Base-by-base conservation (phyloP, 2,113 vertebrate species). In the Halcyon senegalensis region DNA sequence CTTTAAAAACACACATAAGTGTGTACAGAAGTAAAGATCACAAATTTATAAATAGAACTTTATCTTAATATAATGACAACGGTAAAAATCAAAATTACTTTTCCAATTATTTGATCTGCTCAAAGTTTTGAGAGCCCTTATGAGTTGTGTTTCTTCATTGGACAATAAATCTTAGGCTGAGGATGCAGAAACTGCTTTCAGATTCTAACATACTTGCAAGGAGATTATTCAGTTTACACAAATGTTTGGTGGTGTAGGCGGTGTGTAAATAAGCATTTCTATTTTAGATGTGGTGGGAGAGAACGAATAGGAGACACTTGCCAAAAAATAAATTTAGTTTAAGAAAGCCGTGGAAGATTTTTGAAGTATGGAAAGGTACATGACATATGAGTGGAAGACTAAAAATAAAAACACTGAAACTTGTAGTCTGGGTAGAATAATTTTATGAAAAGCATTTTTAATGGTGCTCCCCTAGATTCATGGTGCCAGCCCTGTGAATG, bases 351-450 rank as follows among this genome's bases (percentile, higher is more conserved):
- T 28, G 39, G 28, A 85, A 72, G 13, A 37, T 25, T 66, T 74
- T 11, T 51, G 11, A 76, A 37, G 37, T 76, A 51, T 0, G 3
- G n/a, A 69, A 72, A 66, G 13, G 3, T 1, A 53, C 8, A 0
- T 39, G 2, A 53, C 8, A 0, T 39, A 60, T 51, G 11, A 83
- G 7, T 50, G 16, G 18, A 84, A 41, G 5, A 25, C 51, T 37
- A 58, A 74, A 75, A 85, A 53, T 21, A 25, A 67, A 53, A 39
- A 2, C 4, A 62, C 11, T 1, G 3, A 9, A 63, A 63, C 9
- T 67, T 28, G 4, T 53, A 24, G 8, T 44, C 23, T 63, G 28
- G 6, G 1, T 72, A 17, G 27, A 75, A 37, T 23, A 62, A 21
- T 53, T 84, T 21, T 19, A 66, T 27, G 15, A 69, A 39, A 62